phyloP scores from a whole-genome alignment of 2,888 invertebrate species.

The Laspeyria flexula region DNA sequence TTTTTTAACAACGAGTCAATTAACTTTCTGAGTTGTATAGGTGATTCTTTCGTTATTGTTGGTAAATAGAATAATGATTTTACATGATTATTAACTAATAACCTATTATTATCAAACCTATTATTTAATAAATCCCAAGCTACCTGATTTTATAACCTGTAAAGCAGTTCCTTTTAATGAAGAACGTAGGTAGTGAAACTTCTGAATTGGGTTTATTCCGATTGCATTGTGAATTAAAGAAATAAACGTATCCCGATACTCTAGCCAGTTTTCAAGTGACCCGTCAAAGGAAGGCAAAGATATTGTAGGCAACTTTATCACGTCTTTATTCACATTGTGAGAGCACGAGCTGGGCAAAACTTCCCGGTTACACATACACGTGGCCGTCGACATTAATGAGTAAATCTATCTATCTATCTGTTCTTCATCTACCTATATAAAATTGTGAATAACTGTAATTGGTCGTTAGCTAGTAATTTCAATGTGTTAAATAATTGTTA shows the following conservation, averaged over 20 bases:
- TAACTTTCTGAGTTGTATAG: not conserved
- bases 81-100: not conserved
- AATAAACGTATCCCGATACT: slow-evolving; percentile 2
- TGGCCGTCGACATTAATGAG: slow-evolving; percentile 1
- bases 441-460: too few species aligned
- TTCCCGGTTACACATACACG: not conserved
- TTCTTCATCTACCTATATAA: too few species aligned
- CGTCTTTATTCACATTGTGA: not conserved
- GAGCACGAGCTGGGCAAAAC: not conserved
- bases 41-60: not conserved
- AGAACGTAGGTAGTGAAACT: slow-evolving; percentile 2
- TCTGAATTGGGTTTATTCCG: slow-evolving; percentile 2
- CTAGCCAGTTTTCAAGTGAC: slow-evolving; percentile 8
- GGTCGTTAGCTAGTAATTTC: too few species aligned
- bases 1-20: not conserved
- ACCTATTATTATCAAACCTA: slow-evolving; percentile 5
- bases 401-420: too few species aligned
- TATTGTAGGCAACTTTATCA: slow-evolving; percentile 1
- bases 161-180: slow-evolving; percentile 1
- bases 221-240: not conserved
- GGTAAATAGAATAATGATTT: not conserved
- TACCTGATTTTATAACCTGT: slow-evolving; percentile 2
- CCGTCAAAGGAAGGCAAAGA: slow-evolving; percentile 4
- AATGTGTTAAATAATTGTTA: too few species aligned
- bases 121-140: slow-evolving; percentile 4